Evolutionary conservation across 2,797 vertebrate genomes (phyloP).

Genomic region (Sitta carolinensis): DNA sequence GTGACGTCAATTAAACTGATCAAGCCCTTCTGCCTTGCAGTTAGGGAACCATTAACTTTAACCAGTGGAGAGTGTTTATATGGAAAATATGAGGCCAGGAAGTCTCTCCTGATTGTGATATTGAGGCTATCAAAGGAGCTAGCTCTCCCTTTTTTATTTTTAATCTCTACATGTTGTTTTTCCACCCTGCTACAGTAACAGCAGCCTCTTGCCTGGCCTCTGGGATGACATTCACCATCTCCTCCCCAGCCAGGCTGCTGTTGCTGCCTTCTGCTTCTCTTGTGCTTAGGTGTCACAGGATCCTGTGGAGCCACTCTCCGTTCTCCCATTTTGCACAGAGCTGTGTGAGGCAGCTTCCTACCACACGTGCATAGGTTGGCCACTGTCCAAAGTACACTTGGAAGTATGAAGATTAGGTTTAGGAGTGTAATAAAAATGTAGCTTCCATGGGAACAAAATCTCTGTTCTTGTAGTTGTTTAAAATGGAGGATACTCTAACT

Average conservation of each 20-base stretch:
- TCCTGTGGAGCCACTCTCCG: not conserved
- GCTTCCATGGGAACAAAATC: slow-evolving; percentile 22
- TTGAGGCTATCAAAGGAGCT: slow-evolving; percentile 70
- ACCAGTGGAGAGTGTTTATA: slow-evolving; percentile 73
- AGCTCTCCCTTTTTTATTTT: not conserved
- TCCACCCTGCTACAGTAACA: not conserved
- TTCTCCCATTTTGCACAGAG: not conserved
- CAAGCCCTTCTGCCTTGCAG: slow-evolving; percentile 61
- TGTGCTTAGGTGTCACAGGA: not conserved
- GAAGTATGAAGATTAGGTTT: slow-evolving; percentile 25
- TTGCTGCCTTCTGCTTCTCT: not conserved
- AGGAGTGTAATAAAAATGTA: slow-evolving; percentile 8
- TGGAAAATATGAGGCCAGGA: slow-evolving; percentile 82
- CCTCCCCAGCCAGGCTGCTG: not conserved
- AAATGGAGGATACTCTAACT: not conserved
- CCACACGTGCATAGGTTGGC: slow-evolving; percentile 32
- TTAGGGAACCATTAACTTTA: slow-evolving; percentile 71
- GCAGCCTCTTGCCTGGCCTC: not conserved
- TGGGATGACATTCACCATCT: not conserved
- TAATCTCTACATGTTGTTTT: not conserved
- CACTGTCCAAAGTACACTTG: slow-evolving; percentile 37
- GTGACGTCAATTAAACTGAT: slow-evolving; percentile 79
- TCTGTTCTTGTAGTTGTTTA: not conserved
- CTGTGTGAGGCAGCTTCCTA: not conserved
- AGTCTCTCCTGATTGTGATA: slow-evolving; percentile 75